Conservation (phyloP, 2,888 invertebrate species). For the Thymelicus acteon region DNA sequence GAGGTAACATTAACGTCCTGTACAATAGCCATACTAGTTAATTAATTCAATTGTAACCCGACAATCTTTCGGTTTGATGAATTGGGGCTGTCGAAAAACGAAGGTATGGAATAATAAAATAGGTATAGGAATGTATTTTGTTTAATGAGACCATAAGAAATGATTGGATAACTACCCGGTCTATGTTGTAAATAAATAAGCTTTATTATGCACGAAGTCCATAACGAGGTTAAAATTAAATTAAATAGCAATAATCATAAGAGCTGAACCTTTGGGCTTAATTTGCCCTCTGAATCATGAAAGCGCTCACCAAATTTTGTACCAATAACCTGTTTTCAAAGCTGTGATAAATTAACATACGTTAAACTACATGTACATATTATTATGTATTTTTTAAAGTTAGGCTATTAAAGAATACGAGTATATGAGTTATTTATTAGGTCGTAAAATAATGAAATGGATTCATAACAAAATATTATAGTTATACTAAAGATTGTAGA, state of each 20-base stretch:
- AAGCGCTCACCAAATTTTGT: too few species aligned
- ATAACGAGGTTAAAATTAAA: too few species aligned
- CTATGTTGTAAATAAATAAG: too few species aligned
- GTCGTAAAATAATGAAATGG: conserved; percentile 57
- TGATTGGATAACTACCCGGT: too few species aligned
- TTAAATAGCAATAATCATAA: too few species aligned
- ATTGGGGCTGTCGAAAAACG: neutral
- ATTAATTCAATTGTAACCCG: conserved; percentile 18
- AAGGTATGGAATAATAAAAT: neutral
- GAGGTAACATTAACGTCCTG: conserved; percentile 39
- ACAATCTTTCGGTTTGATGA: conserved; percentile 15
- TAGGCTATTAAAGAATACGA: neutral
- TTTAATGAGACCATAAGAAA: too few species aligned
- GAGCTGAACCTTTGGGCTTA: too few species aligned
- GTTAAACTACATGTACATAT: too few species aligned
- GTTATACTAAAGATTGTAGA: conserved; percentile 61
- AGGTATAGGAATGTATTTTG: neutral
- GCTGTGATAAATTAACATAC: too few species aligned
- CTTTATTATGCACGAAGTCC: too few species aligned
- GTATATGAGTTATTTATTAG: conserved; percentile 44
- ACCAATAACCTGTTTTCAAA: neutral
- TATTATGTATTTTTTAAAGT: too few species aligned
- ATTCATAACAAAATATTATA: conserved; percentile 63
- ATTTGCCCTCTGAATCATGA: too few species aligned
- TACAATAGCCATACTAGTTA: conserved; percentile 41